These are phyloP conservation scores for Coecobrya sp. DNA, from an alignment of 2,888 invertebrate species.

Conservation along the genomic window DNA sequence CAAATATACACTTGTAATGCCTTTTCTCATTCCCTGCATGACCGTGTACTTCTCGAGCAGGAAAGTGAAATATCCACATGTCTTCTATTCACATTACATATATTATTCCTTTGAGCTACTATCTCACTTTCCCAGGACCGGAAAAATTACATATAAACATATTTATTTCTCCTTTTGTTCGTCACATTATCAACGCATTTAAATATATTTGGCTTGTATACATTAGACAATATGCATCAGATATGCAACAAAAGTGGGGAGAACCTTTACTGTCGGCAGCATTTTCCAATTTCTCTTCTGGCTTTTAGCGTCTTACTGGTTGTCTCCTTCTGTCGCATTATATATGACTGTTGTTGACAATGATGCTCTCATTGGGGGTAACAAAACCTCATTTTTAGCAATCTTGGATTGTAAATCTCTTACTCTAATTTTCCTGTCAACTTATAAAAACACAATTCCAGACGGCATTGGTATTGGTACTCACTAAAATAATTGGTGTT, in stretches of 20 bases:
- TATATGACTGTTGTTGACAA: neutral
- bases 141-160: neutral
- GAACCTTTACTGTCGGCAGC: neutral
- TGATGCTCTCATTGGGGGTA: neutral
- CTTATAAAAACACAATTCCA: neutral
- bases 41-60: neutral
- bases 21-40: conserved; percentile 16
- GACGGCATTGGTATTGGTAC: neutral
- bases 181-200: too few species aligned
- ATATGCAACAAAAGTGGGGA: neutral
- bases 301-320: conserved; percentile 20
- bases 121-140: neutral
- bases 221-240: neutral
- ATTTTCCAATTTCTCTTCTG: neutral
- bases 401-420: neutral
- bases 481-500: neutral
- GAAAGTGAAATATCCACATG: conserved; percentile 32
- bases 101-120: conserved; percentile 34
- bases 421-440: neutral
- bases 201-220: neutral
- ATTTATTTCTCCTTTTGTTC: neutral
- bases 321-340: neutral
- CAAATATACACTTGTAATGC: conserved; percentile 10
- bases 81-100: conserved; percentile 4
- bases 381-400: conserved; percentile 3